Evolutionary conservation across 1,140 invertebrate genomes (phyloP), one percentile per base, ranked within the genome.

Genomic region (Bathynomus jamesi): DNA sequence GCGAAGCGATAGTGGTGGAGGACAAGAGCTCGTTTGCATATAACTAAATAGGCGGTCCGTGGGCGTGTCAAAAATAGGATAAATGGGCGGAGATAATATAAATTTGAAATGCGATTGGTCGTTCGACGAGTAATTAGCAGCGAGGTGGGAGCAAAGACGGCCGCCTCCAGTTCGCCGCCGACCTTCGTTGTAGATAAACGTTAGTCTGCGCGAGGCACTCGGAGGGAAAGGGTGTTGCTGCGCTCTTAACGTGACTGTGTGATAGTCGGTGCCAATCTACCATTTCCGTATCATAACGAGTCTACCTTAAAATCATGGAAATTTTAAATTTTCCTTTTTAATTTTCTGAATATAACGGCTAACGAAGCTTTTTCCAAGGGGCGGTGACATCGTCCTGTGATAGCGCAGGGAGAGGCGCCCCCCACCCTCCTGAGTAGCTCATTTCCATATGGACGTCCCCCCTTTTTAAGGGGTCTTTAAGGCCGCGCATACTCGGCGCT

Each of bases 371-470:
- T 61, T 65, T 28, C 27, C 63, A n/a, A 27, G n/a, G 3, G 29
- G 63, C n/a, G 27, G 62, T 28, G 25, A 64, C 27, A 28, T 17
- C 63, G 63, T 66, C 61, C 68, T 74, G 72, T 74, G 67, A 65
- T 74, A 69, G 69, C 72, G 72, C 72, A 69, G 72, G 72, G 72
- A 68, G 72, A 68, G 65, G 53, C 61, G 69, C 40, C 40, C 40
- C 40, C 40, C 40, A 11, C 40, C 40, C 72, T 69, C 72, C 65
- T 74, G 72, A 68, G 72, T 69, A 60, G 69, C 72, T 74, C 72
- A 74, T 74, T 74, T 74, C 72, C 72, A 74, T 74, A 74, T 74
- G 72, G 72, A 69, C 72, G 72, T 69, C 72, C 72, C 72, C 72
- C 72, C 69, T 69, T 31, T 65, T 30, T 68, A 68, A 68, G 70